Evolutionary conservation across 2,888 invertebrate species (phyloP).

Genomic region (Parnassius orleans): DNA sequence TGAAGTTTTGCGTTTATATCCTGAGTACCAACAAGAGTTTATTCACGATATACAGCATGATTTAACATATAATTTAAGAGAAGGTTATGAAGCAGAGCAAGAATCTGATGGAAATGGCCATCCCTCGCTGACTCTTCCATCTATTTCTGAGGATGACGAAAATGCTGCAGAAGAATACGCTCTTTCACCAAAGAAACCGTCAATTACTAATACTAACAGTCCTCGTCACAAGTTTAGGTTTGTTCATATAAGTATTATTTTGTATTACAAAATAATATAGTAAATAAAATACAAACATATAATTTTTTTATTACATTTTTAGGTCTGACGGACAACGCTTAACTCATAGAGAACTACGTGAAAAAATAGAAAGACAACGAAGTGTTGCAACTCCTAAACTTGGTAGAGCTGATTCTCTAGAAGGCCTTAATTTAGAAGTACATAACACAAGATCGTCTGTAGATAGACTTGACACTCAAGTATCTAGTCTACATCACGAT

Average conservation of each 20-base stretch:
- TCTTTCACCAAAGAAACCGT: conserved; percentile 82
- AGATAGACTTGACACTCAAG: conserved; percentile 90
- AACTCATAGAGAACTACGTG: conserved; percentile 77
- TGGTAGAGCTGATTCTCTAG: conserved; percentile 80
- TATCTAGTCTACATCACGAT: conserved; percentile 90
- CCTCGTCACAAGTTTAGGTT: conserved; percentile 85
- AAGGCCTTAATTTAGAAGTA: conserved; percentile 82
- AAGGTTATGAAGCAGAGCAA: conserved; percentile 94
- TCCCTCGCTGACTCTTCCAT: conserved; percentile 92
- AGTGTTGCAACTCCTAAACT: conserved; percentile 82
- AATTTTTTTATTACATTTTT: conserved; percentile 24
- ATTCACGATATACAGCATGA: conserved; percentile 97
- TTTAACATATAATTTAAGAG: conserved; percentile 95
- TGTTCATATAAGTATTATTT: not conserved
- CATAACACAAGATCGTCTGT: conserved; percentile 79
- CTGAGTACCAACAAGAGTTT: conserved; percentile 97
- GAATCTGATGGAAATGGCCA: conserved; percentile 89
- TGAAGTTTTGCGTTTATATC: conserved; percentile 93
- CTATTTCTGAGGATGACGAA: conserved; percentile 97
- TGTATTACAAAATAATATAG: no score
- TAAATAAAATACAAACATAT: not conserved
- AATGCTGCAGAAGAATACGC: conserved; percentile 89
- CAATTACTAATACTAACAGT: conserved; percentile 82
- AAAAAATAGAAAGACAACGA: conserved; percentile 85
- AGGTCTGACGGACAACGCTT: conserved; percentile 67